Evolutionary conservation across 2,888 invertebrate genomes (phyloP).

Genomic region (Drosophila recens): DNA sequence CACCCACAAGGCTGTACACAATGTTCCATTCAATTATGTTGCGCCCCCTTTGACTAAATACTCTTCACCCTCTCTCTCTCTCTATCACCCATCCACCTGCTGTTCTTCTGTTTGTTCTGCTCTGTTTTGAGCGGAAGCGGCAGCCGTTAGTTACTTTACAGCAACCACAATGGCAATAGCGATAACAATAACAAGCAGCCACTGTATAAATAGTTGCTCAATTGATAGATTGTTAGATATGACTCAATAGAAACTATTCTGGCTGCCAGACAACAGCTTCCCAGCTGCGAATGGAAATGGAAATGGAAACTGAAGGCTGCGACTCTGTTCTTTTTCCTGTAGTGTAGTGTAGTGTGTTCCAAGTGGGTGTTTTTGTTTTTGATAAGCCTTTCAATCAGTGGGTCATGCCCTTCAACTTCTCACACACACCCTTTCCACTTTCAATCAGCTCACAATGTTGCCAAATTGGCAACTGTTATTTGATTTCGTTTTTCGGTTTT

Average conservation of each 20-base stretch:
- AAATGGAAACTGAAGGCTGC: background rate
- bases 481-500: background rate
- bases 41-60: slow-evolving; percentile 7
- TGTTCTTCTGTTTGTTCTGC: slow-evolving; percentile 33
- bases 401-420: slow-evolving; percentile 1
- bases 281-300: slow-evolving; percentile 29
- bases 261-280: slow-evolving; percentile 40
- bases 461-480: slow-evolving; percentile 57
- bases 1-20: slow-evolving; percentile 44
- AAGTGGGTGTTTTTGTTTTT: background rate
- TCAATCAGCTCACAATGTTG: slow-evolving; percentile 31
- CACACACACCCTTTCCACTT: background rate
- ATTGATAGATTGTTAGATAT: slow-evolving; percentile 48
- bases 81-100: slow-evolving; percentile 15
- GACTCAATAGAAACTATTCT: slow-evolving; percentile 34
- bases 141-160: slow-evolving; percentile 67
- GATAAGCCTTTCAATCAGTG: slow-evolving; percentile 31
- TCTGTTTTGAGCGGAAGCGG: slow-evolving; percentile 62
- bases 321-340: background rate
- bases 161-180: slow-evolving; percentile 24
- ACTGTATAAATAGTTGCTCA: slow-evolving; percentile 65
- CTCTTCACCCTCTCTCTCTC: background rate
- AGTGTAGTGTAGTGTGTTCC: background rate
- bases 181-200: slow-evolving; percentile 52
- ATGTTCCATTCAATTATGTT: slow-evolving; percentile 73